A percentile compares a stretch with the other conserved stretches of the same genome.
These are phyloP conservation scores for Phenganax subtilis DNA, from an alignment of 92 coral and sea anemone species.

Conservation along the genomic window DNA sequence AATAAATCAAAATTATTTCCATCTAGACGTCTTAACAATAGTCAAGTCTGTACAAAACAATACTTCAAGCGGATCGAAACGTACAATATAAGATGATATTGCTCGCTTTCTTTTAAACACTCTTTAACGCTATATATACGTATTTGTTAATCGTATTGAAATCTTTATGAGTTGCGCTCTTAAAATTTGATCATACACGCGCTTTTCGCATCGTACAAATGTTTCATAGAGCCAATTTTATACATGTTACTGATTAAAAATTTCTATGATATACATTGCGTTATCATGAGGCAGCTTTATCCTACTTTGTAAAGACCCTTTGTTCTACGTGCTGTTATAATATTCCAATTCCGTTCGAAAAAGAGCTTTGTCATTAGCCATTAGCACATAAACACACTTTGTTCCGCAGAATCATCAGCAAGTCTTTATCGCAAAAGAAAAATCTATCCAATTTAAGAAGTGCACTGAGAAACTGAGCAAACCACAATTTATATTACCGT, in stretches of 20 bases:
- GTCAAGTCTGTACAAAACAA: constrained; percentile 5
- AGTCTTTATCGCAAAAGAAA: too few species aligned
- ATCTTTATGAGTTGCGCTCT: background rate
- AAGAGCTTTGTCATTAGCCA: constrained; percentile 1
- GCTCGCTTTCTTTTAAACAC: constrained; percentile 3
- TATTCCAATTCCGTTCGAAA: constrained; percentile 8
- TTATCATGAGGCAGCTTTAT: background rate
- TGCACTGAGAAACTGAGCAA: too few species aligned
- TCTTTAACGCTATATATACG: background rate
- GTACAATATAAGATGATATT: constrained; percentile 25
- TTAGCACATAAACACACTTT: constrained; percentile 5
- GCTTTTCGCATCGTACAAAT: too few species aligned
- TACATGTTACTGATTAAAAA: constrained; percentile 1
- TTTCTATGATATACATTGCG: background rate
- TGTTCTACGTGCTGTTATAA: background rate
- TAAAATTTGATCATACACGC: too few species aligned
- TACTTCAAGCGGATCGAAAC: constrained; percentile 28
- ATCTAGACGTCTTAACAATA: constrained; percentile 18
- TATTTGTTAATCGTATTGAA: constrained; percentile 16
- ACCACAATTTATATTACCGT: background rate
- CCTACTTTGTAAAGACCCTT: constrained; percentile 4
- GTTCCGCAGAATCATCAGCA: background rate
- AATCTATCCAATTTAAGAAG: too few species aligned
- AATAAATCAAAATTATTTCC: constrained; percentile 22
- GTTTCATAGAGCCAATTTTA: background rate